phyloP scores from a whole-genome alignment of 2,888 invertebrate genomes.

The Campoplex capitator region DNA sequence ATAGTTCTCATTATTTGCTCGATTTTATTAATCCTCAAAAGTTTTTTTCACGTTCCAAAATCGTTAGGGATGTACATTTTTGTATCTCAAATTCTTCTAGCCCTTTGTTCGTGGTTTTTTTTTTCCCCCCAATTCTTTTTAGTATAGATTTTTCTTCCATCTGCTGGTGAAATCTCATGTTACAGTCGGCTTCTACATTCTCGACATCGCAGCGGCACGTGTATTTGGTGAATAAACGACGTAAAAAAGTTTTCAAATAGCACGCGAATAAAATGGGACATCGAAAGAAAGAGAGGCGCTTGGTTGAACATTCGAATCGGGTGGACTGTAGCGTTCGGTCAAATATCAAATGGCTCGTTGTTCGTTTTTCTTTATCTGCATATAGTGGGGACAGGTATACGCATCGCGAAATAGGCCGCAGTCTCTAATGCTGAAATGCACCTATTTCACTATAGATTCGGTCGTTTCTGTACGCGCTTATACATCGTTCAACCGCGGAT shows the following conservation, averaged over 20 bases:
- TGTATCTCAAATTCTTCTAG: constrained; percentile 4
- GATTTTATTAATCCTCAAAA: background rate
- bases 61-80: background rate
- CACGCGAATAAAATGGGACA: constrained; percentile 20
- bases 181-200: constrained; percentile 54
- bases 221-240: constrained; percentile 43
- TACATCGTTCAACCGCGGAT: background rate
- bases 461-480: background rate
- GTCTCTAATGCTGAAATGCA: constrained; percentile 42
- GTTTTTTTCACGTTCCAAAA: background rate
- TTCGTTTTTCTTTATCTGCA: background rate
- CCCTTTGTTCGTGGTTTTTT: constrained; percentile 11
- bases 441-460: background rate
- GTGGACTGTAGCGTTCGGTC: constrained; percentile 45
- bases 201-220: constrained; percentile 9
- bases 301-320: constrained; percentile 22
- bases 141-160: constrained; percentile 31
- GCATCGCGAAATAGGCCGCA: constrained; percentile 43
- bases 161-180: constrained; percentile 49
- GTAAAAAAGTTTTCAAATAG: constrained; percentile 14
- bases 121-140: constrained; percentile 1
- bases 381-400: background rate
- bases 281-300: constrained; percentile 10
- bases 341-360: constrained; percentile 65
- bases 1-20: background rate